Percentiles rank a stretch among this genome's conserved stretches.
These are phyloP conservation scores for Pseudorhiza aurosa DNA, from an alignment of 30 jellyfish, hydroid and myxozoan genomes.

Conservation along the genomic window DNA sequence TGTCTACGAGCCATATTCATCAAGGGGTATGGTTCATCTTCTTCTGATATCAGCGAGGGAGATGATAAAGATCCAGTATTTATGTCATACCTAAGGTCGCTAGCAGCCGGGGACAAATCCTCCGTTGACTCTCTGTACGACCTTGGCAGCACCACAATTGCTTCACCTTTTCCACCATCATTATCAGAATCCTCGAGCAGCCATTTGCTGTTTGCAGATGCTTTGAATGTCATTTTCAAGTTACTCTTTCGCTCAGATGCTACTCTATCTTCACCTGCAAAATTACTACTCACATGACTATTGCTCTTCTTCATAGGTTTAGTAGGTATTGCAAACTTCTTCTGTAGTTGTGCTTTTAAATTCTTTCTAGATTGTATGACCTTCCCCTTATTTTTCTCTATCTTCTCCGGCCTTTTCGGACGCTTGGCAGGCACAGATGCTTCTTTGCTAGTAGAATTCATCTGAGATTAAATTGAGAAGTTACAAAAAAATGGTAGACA, in stretches of 20 bases:
- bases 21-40: slow-evolving; percentile 66
- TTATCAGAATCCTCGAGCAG: slow-evolving; percentile 4
- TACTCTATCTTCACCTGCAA: slow-evolving; percentile 1
- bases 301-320: slow-evolving; percentile 63
- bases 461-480: too few relatives aligned
- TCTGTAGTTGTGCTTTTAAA: slow-evolving; percentile 84
- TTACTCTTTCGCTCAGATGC: slow-evolving; percentile 20
- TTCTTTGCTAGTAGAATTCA: slow-evolving; percentile 40
- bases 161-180: slow-evolving; percentile 10
- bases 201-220: slow-evolving; percentile 25
- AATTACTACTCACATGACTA: slow-evolving; percentile 29
- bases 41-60: slow-evolving; percentile 81
- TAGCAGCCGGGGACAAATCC: slow-evolving; percentile 10
- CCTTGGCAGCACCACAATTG: slow-evolving; percentile 14
- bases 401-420: slow-evolving; percentile 34
- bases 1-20: slow-evolving; percentile 69
- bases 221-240: slow-evolving; percentile 28
- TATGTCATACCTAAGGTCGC: slow-evolving; percentile 38
- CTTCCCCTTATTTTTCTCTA: slow-evolving; percentile 26
- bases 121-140: slow-evolving; percentile 12
- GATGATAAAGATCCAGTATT: slow-evolving; percentile 74
- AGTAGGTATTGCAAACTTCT: slow-evolving; percentile 82
- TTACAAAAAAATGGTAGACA: too few relatives aligned
- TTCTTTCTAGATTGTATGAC: slow-evolving; percentile 27
- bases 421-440: slow-evolving; percentile 39